A percentile compares a stretch with the other conserved stretches of the same genome.
Conservation (phyloP, 2,113 vertebrate species). For the Corapipo altera region DNA sequence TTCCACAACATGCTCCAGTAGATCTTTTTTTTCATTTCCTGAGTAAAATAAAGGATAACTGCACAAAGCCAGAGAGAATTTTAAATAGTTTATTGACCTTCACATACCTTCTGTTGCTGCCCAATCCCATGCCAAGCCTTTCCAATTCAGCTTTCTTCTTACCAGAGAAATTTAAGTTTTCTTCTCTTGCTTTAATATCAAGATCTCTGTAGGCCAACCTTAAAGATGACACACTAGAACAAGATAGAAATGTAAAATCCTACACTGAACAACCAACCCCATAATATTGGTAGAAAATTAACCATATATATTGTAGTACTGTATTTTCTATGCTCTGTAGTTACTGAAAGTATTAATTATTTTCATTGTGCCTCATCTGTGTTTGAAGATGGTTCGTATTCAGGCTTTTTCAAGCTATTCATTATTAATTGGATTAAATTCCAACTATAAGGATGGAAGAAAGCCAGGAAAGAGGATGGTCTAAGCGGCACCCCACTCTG, state of each 20-base stretch:
- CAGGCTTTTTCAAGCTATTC: constrained; percentile 66
- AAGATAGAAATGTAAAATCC: not conserved
- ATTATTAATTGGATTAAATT: not conserved
- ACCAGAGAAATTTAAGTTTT: constrained; percentile 75
- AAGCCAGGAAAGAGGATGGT: not conserved
- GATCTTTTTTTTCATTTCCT: not conserved
- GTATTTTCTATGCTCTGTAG: not conserved
- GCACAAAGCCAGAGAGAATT: not conserved
- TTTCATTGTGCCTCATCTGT: constrained; percentile 87
- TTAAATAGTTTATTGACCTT: not conserved
- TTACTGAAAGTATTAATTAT: constrained; percentile 38
- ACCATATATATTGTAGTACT: not conserved
- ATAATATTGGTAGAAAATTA: not conserved
- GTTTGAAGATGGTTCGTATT: constrained; percentile 46
- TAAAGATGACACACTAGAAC: constrained; percentile 80
- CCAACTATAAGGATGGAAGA: not conserved
- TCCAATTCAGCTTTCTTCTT: constrained; percentile 86
- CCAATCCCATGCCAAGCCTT: constrained; percentile 91
- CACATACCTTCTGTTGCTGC: constrained; percentile 74
- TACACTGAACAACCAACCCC: not conserved
- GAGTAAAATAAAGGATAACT: not conserved
- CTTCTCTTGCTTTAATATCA: constrained; percentile 84
- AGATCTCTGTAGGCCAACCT: constrained; percentile 87
- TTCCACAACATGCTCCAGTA: not conserved
- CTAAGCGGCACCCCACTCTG: not conserved